Evolutionary conservation across 2,113 vertebrate genomes (phyloP), one percentile per base, ranked within the genome.

Genomic region (Pomatostomus ruficeps): DNA sequence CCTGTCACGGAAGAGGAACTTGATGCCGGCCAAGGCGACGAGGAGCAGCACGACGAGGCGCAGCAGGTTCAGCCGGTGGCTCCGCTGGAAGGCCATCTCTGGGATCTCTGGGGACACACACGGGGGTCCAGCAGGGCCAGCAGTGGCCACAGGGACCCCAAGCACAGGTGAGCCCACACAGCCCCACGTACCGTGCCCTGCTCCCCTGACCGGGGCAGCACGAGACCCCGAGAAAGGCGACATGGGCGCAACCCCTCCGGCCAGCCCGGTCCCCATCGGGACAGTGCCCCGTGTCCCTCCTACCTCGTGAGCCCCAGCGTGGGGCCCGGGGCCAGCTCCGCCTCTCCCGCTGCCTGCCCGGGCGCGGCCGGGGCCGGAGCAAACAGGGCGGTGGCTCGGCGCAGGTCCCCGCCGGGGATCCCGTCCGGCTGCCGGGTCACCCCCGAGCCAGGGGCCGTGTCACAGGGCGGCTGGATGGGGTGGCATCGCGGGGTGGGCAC

Each of bases 1-100:
- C 98, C 97, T 97, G 95, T 95, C 95, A 3, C 66, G 88, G 38
- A 95, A 96, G 49, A 97, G 71, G 43, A 98, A 93, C 73, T 97
- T 98, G 81, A 97, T 92, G 63, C 94, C 88, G 0, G 96, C 96
- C 92, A 98, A 49, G 35, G 94, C 77, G 14, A 97, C 82, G 3
- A 98, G 85, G 43, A 94, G 87, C 51, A 97, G 61, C 48, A 97
- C 80, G 3, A 96, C 10, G 14, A 98, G 57, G 29, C 95, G 97
- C 94, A 98, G 63, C 24, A 95, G n/a, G 67, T 94, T 95, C 81
- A 97, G 86, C 66, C 93, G 94, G 88, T 97, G 95, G 94, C 68
- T 96, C 33, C 96, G 48, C 65, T 95, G 94, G 51, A 96, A 89
- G 7, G 89, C 83, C 97, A 98, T 98, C 14, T n/a, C 96, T 59